A percentile compares a stretch with the other conserved stretches of the same genome.
Conservation (phyloP, 2,888 invertebrate species). For the Nemotelus pantherinus region DNA sequence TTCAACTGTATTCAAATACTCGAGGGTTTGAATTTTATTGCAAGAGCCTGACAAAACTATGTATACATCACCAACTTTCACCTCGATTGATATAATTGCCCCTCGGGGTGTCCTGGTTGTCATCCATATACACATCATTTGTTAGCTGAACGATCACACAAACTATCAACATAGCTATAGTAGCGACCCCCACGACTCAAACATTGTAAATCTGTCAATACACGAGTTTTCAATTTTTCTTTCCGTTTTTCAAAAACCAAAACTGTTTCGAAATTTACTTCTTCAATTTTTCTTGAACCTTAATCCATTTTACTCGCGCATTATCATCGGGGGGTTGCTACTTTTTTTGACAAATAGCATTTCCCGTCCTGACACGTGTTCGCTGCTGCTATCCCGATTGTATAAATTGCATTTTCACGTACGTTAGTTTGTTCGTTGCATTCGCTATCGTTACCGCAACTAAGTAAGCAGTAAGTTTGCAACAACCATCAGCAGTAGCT, state of each 20-base stretch:
- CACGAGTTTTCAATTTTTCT: conserved; percentile 41
- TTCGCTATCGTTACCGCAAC: too few species aligned
- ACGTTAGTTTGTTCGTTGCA: too few species aligned
- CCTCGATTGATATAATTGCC: conserved; percentile 33
- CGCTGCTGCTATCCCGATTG: conserved; percentile 5
- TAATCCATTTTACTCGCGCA: background rate
- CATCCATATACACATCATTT: background rate
- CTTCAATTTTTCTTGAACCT: background rate
- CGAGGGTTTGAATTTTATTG: background rate
- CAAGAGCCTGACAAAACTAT: too few species aligned
- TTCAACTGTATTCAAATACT: conserved; percentile 46
- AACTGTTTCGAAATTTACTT: background rate
- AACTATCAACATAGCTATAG: background rate
- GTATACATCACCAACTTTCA: too few species aligned
- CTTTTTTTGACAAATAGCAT: conserved; percentile 29
- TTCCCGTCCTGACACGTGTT: conserved; percentile 31
- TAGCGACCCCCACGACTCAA: conserved; percentile 42
- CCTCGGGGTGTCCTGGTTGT: conserved; percentile 7
- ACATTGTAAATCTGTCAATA: conserved; percentile 49
- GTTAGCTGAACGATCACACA: background rate
- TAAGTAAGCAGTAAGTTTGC: too few species aligned
- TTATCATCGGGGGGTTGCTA: background rate
- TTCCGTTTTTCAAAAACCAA: background rate
- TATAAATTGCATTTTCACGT: background rate
- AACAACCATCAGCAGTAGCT: too few species aligned